phyloP scores from a whole-genome alignment of 1,140 invertebrate genomes.

The Thaumetopoea pityocampa region DNA sequence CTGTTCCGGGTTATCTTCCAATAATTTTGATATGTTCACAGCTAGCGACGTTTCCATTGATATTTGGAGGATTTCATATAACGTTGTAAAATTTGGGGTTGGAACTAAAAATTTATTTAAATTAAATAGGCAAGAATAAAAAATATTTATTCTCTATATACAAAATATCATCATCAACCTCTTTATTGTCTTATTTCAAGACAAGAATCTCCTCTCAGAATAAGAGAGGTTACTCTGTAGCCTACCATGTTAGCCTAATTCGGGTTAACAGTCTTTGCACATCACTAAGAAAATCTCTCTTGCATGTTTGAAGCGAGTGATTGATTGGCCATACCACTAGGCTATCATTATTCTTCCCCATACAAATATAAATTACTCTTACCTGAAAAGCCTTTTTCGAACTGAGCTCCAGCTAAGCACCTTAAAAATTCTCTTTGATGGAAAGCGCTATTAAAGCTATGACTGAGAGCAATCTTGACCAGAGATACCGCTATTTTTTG shows the following conservation, averaged over 20 bases:
- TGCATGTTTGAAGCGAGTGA: too few relatives aligned
- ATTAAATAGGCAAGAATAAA: slow-evolving; percentile 33
- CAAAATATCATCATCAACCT: neutral
- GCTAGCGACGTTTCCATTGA: slow-evolving; percentile 59
- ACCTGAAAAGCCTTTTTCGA: slow-evolving; percentile 76
- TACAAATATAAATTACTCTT: slow-evolving; percentile 14
- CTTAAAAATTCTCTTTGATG: slow-evolving; percentile 77
- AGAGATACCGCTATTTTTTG: slow-evolving; percentile 70
- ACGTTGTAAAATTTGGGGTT: slow-evolving; percentile 70
- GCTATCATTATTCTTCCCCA: too few relatives aligned
- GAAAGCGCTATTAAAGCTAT: slow-evolving; percentile 74
- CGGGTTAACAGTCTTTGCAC: too few relatives aligned
- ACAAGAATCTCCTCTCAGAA: too few relatives aligned
- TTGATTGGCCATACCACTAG: too few relatives aligned
- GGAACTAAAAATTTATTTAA: too few relatives aligned
- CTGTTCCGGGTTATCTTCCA: slow-evolving; percentile 40
- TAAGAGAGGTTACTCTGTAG: too few relatives aligned
- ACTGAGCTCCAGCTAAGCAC: slow-evolving; percentile 67
- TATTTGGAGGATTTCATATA: slow-evolving; percentile 75
- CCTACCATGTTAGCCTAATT: too few relatives aligned
- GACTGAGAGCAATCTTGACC: slow-evolving; percentile 72
- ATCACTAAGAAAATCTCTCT: too few relatives aligned
- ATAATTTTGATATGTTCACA: slow-evolving; percentile 54
- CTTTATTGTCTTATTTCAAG: too few relatives aligned
- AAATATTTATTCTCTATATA: neutral